Conservation (phyloP, 2,797 vertebrate genomes). For the Tenualosa thibaudeaui region DNA sequence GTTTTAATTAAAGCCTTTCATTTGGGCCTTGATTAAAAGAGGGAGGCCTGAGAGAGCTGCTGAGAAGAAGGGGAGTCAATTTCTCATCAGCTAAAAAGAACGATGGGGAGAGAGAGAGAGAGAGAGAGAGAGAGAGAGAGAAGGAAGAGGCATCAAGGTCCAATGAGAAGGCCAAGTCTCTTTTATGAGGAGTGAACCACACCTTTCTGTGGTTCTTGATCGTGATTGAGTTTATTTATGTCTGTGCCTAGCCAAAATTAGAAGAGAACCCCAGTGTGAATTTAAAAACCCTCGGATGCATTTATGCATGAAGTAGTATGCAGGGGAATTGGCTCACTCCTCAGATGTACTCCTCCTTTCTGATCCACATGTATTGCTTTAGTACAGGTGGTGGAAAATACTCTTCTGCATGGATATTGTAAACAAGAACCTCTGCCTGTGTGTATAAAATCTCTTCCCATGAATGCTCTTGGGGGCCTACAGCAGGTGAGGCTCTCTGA, state of each 20-base stretch:
- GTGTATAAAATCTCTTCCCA: background rate
- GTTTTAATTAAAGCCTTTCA: constrained; percentile 80
- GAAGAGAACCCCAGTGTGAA: constrained; percentile 12
- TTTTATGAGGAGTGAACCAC: constrained; percentile 18
- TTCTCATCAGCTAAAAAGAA: constrained; percentile 64
- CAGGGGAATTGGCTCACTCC: background rate
- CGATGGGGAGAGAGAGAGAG: constrained; percentile 48
- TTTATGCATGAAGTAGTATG: constrained; percentile 8
- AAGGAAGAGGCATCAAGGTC: constrained; percentile 40
- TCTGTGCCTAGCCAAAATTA: constrained; percentile 2
- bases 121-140: constrained; percentile 20
- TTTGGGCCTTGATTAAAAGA: constrained; percentile 78
- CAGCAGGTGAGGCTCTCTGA: background rate
- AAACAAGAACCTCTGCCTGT: background rate
- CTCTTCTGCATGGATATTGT: background rate
- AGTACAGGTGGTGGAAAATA: background rate
- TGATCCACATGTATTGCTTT: background rate
- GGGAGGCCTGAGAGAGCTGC: constrained; percentile 67
- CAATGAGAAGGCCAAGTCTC: constrained; percentile 1
- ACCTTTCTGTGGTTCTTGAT: constrained; percentile 26
- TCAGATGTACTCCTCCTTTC: background rate
- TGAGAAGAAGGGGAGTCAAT: constrained; percentile 70
- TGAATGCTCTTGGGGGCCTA: background rate
- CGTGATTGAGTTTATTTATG: constrained; percentile 36
- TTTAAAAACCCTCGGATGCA: constrained; percentile 13